Evolutionary conservation across 2,797 vertebrate species (phyloP).

Genomic region (Enteromius anoplus): DNA sequence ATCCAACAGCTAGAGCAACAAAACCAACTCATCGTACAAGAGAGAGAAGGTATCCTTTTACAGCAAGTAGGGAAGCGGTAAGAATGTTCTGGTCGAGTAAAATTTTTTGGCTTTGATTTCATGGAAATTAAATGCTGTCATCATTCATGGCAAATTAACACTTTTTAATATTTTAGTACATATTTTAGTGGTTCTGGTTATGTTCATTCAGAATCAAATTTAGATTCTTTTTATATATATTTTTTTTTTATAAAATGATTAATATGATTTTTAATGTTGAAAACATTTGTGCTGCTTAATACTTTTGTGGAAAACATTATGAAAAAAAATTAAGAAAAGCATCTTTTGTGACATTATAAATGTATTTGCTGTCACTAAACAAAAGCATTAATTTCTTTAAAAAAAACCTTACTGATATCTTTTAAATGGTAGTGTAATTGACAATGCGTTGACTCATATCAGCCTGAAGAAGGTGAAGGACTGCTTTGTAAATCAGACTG

Average conservation of each 20-base stretch:
- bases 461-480: not conserved
- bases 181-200: too few relatives aligned
- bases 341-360: not conserved
- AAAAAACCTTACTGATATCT: not conserved
- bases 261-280: not conserved
- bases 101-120: not conserved
- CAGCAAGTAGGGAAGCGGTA: not conserved
- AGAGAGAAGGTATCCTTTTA: constrained; percentile 94
- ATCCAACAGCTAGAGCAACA: constrained; percentile 92
- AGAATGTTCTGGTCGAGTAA: not conserved
- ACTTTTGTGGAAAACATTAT: not conserved
- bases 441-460: not conserved
- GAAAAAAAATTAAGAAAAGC: not conserved
- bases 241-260: too few relatives aligned
- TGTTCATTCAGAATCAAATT: too few relatives aligned
- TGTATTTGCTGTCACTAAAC: not conserved
- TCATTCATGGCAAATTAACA: not conserved
- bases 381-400: not conserved
- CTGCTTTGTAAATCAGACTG: not conserved
- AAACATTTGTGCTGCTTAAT: not conserved
- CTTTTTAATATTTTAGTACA: too few relatives aligned
- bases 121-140: not conserved
- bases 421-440: not conserved
- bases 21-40: constrained; percentile 87
- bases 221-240: too few relatives aligned